Conservation (phyloP, 2,113 vertebrate genomes). For the Procavia capensis region DNA sequence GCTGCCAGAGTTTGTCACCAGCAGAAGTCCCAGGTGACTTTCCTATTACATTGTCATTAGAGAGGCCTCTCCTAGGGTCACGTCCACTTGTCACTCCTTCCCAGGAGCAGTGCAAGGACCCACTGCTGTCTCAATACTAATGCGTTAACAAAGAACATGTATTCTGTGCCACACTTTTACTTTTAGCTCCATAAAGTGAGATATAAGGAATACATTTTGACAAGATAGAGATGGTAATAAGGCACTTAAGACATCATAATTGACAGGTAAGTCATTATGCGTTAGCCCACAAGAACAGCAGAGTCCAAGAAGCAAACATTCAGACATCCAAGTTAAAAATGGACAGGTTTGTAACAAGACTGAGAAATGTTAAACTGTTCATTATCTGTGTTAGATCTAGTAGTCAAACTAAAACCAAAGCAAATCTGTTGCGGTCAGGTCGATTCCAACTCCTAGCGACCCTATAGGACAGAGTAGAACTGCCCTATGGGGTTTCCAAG, state of each 20-base stretch:
- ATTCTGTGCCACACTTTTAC: neutral
- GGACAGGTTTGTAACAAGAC: neutral
- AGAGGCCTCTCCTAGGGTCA: neutral
- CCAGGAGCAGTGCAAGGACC: neutral
- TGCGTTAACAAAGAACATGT: neutral
- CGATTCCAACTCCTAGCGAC: no score
- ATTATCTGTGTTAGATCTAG: neutral
- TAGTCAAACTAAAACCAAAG: no score
- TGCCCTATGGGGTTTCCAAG: no score
- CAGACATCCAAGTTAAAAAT: neutral
- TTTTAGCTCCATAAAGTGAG: neutral
- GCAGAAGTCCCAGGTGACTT: neutral
- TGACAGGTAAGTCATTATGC: neutral
- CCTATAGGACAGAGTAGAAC: no score
- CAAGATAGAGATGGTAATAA: neutral
- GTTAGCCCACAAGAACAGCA: neutral
- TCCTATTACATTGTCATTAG: neutral
- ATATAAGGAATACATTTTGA: neutral
- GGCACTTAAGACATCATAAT: neutral
- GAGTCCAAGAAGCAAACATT: neutral
- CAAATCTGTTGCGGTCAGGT: no score
- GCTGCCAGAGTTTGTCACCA: neutral
- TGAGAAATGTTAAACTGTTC: neutral
- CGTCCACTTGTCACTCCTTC: neutral
- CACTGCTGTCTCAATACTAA: neutral